A percentile compares a stretch with the other conserved stretches of the same genome.
Evolutionary conservation across 2,888 invertebrate species (phyloP).

Genomic region (Drosophila formosana): DNA sequence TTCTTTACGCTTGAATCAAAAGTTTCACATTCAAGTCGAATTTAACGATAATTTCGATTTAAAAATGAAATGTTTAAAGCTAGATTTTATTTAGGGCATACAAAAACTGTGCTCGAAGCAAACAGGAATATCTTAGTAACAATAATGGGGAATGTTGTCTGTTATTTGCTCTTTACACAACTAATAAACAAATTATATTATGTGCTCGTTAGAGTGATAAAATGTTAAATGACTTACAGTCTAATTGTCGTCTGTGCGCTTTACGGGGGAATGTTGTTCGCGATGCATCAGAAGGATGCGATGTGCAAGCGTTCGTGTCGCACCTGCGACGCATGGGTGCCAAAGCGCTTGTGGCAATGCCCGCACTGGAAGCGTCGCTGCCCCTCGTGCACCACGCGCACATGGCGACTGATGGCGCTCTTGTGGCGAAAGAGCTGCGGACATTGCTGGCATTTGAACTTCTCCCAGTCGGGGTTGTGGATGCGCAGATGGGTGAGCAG

Average conservation of each 20-base stretch:
- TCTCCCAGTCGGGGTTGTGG: constrained; percentile 80
- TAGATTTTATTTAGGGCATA: neutral
- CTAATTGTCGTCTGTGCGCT: neutral
- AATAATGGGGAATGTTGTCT: neutral
- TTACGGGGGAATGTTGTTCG: neutral
- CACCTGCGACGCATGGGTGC: constrained; percentile 78
- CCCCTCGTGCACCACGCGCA: constrained; percentile 82
- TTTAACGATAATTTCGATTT: no score
- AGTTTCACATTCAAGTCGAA: no score
- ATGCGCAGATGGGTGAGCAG: constrained; percentile 81
- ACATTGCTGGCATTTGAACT: constrained; percentile 81
- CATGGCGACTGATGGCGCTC: constrained; percentile 78
- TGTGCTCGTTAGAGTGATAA: neutral
- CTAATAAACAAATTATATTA: neutral
- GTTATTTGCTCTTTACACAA: neutral
- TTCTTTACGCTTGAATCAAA: no score
- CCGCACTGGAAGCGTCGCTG: constrained; percentile 77
- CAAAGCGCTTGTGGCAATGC: constrained; percentile 79
- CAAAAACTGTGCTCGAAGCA: neutral
- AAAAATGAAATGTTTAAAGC: neutral
- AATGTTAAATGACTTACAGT: neutral
- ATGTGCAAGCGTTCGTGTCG: constrained; percentile 78
- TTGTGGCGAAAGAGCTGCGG: constrained; percentile 82
- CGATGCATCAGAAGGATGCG: constrained; percentile 23
- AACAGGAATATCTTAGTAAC: neutral